Evolutionary conservation across 2,888 invertebrate genomes (phyloP).

Genomic region (Pasiphila rectangulata): DNA sequence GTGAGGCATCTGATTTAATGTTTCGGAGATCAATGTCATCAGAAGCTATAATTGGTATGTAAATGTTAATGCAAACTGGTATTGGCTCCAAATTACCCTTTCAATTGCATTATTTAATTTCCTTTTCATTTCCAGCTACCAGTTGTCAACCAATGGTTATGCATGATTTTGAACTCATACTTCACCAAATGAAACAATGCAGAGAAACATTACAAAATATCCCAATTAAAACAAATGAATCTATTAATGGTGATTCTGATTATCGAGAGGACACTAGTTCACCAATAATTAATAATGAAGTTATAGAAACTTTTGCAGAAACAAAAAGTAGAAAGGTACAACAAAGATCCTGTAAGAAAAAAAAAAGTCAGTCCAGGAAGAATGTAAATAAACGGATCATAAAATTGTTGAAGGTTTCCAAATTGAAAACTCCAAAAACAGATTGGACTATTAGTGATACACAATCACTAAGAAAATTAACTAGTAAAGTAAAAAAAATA

Average conservation of each 20-base stretch:
- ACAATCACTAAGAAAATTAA: conserved; percentile 5
- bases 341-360: conserved; percentile 8
- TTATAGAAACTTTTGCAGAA: background rate
- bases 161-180: conserved; percentile 33
- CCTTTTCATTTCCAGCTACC: conserved; percentile 11
- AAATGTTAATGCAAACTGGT: too few species aligned
- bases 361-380: conserved; percentile 4
- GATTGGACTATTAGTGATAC: conserved; percentile 8
- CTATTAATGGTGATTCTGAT: conserved; percentile 11
- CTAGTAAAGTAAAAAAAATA: conserved; percentile 13
- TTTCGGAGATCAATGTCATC: conserved; percentile 31
- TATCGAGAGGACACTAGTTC: conserved; percentile 1
- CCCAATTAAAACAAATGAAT: conserved; percentile 12
- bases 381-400: conserved; percentile 8
- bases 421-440: conserved; percentile 6
- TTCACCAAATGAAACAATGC: conserved; percentile 32
- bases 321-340: conserved; percentile 3
- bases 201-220: conserved; percentile 10
- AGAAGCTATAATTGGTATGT: conserved; percentile 20
- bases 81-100: too few species aligned
- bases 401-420: conserved; percentile 9
- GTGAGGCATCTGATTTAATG: conserved; percentile 33
- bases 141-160: conserved; percentile 25
- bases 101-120: background rate
- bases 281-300: background rate